Conservation (phyloP, 1,140 invertebrate species). For the Drosophila nasuta region DNA sequence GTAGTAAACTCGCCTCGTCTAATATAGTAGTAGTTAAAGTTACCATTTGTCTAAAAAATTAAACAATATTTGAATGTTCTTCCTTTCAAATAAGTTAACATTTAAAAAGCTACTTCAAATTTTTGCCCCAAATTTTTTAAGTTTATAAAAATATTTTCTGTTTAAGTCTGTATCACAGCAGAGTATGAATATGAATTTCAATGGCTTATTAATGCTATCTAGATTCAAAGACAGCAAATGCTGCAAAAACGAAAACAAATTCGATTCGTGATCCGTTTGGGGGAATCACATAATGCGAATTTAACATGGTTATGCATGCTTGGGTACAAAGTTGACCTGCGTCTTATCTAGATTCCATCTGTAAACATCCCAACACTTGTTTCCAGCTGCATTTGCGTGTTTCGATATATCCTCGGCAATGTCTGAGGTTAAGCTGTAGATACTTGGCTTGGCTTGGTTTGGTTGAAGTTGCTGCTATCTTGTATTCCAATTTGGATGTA, state of each 20-base stretch:
- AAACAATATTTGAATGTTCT: too few relatives aligned
- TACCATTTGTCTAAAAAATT: too few relatives aligned
- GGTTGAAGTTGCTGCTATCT: constrained; percentile 16
- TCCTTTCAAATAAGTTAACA: too few relatives aligned
- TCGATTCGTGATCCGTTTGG: not conserved
- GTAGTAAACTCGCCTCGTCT: too few relatives aligned
- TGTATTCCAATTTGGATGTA: constrained; percentile 45
- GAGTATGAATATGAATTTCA: not conserved
- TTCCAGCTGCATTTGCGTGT: not conserved
- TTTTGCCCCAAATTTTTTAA: too few relatives aligned
- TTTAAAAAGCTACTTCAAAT: too few relatives aligned
- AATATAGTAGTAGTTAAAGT: too few relatives aligned
- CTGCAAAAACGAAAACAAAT: not conserved
- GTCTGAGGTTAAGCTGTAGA: constrained; percentile 4
- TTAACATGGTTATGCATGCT: not conserved
- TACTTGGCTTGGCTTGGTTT: not conserved
- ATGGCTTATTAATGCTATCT: not conserved
- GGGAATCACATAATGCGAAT: not conserved
- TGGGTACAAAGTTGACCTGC: not conserved
- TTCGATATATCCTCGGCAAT: not conserved
- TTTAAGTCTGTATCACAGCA: too few relatives aligned
- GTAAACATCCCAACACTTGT: constrained; percentile 3
- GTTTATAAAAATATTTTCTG: too few relatives aligned
- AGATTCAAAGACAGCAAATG: not conserved
- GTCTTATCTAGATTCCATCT: constrained; percentile 1